Percentiles rank a stretch among this genome's conserved stretches.
phyloP scores from a whole-genome alignment of 2,797 vertebrate species.

The Urosaurus nigricauda region DNA sequence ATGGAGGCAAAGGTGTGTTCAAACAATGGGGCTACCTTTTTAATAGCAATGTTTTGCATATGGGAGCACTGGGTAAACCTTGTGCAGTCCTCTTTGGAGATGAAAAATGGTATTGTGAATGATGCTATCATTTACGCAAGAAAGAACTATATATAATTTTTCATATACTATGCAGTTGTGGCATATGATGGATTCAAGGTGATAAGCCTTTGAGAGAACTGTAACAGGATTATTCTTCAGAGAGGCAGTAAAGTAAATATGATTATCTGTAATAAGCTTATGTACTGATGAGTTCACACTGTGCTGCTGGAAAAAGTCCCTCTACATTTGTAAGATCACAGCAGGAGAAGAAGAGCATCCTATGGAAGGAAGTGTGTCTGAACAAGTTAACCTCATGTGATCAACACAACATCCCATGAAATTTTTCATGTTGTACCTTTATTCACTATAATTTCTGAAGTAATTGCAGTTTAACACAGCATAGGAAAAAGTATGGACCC shows the following conservation, averaged over 20 bases:
- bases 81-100: slow-evolving; percentile 20
- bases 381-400: slow-evolving; percentile 11
- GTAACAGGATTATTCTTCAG: slow-evolving; percentile 69
- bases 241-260: slow-evolving; percentile 68
- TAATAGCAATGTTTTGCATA: not conserved
- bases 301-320: slow-evolving; percentile 63
- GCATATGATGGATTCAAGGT: slow-evolving; percentile 67
- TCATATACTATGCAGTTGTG: slow-evolving; percentile 23
- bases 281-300: slow-evolving; percentile 66
- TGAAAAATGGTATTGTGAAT: not conserved
- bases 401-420: slow-evolving; percentile 38
- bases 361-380: slow-evolving; percentile 47
- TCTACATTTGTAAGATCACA: slow-evolving; percentile 62
- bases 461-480: not conserved
- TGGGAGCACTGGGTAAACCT: not conserved
- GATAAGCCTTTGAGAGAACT: slow-evolving; percentile 72
- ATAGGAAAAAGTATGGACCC: fast-evolving
- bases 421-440: not conserved
- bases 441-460: slow-evolving; percentile 11
- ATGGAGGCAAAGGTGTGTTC: not conserved
- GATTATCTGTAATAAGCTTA: slow-evolving; percentile 75
- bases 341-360: not conserved
- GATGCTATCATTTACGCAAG: slow-evolving; percentile 15
- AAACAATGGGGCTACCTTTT: not conserved
- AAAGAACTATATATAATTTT: slow-evolving; percentile 27